Evolutionary conservation across 2,797 vertebrate species (phyloP).

Genomic region (Macrochelys suwanniensis): DNA sequence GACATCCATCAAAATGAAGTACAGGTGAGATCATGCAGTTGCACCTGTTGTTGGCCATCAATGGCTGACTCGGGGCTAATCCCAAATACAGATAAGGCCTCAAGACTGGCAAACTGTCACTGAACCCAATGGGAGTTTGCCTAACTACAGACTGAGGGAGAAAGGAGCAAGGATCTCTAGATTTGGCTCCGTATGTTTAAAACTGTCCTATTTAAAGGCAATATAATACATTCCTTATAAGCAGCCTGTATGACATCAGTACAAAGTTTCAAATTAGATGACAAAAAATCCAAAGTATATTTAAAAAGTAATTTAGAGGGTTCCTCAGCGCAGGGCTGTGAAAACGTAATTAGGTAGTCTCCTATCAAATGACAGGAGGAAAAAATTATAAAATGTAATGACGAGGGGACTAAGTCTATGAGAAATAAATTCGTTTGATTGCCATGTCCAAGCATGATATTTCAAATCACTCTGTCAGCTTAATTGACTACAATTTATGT

Average conservation of each 20-base stretch:
- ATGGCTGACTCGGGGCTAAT: neutral
- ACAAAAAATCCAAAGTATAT: constrained; percentile 40
- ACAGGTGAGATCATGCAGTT: neutral
- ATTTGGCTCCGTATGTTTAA: neutral
- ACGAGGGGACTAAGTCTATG: constrained; percentile 68
- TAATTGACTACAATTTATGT: constrained; percentile 75
- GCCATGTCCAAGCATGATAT: constrained; percentile 67
- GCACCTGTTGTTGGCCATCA: neutral
- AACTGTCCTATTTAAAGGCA: constrained; percentile 35
- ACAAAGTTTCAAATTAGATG: constrained; percentile 41
- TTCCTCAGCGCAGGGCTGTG: constrained; percentile 41
- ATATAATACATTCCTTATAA: constrained; percentile 10
- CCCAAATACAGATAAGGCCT: neutral
- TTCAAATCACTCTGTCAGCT: constrained; percentile 71
- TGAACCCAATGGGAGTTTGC: neutral
- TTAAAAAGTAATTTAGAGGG: constrained; percentile 31
- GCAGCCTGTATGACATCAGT: neutral
- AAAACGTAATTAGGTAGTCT: constrained; percentile 73
- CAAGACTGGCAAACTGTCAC: neutral
- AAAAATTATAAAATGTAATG: constrained; percentile 72
- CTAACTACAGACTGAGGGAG: neutral
- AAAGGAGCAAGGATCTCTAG: neutral
- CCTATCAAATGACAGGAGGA: constrained; percentile 63
- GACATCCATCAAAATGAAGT: neutral
- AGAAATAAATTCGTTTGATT: constrained; percentile 77